These are phyloP conservation scores for Agrochola litura DNA, from an alignment of 2,888 invertebrate species.

Conservation along the genomic window DNA sequence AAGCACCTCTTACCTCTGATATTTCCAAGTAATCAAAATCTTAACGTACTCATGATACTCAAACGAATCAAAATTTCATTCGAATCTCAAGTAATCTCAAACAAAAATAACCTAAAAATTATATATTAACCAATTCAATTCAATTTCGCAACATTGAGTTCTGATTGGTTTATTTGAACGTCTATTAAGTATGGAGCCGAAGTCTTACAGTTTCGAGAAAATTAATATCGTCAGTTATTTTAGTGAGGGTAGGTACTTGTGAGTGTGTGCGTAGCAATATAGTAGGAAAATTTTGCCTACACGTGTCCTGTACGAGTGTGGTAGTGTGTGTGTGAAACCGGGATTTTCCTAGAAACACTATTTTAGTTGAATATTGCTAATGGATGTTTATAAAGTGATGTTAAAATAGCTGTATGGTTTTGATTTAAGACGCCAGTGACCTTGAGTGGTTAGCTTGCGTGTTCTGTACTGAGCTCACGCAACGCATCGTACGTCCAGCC, in stretches of 20 bases:
- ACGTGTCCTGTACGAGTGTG: not conserved
- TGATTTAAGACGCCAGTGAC: not conserved
- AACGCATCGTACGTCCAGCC: too few relatives aligned
- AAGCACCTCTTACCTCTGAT: not conserved
- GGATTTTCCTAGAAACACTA: constrained; percentile 14
- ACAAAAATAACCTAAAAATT: constrained; percentile 42
- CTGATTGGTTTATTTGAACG: constrained; percentile 56
- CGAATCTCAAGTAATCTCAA: constrained; percentile 21
- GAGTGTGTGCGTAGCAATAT: not conserved
- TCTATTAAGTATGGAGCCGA: constrained; percentile 35
- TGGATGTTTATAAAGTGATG: not conserved
- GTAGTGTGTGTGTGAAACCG: not conserved
- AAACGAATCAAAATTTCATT: constrained; percentile 38
- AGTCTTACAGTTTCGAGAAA: constrained; percentile 54
- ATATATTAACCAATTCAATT: constrained; percentile 38
- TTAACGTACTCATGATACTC: constrained; percentile 23
- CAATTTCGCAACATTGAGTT: constrained; percentile 51
- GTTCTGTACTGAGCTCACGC: too few relatives aligned
- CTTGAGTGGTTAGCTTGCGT: too few relatives aligned
- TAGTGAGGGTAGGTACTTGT: constrained; percentile 25
- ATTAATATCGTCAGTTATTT: constrained; percentile 58
- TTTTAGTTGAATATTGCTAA: constrained; percentile 1
- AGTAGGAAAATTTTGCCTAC: constrained; percentile 6
- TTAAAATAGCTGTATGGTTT: not conserved
- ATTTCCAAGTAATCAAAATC: constrained; percentile 24